Evolutionary conservation across 2,797 vertebrate species (phyloP).

Genomic region (Lophotriccus pileatus): DNA sequence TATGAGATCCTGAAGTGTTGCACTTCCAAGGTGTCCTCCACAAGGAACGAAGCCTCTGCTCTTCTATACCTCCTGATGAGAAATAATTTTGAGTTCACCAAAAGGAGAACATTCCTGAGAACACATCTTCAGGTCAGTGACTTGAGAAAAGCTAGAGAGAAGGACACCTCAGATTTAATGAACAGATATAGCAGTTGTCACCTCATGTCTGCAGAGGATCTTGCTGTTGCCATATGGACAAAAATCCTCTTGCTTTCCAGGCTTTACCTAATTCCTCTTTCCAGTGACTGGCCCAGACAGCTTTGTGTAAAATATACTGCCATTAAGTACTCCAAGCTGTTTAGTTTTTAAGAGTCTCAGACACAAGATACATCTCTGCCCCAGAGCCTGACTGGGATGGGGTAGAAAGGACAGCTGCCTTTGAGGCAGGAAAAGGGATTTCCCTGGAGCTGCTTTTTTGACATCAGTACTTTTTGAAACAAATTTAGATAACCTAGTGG

Average conservation of each 20-base stretch:
- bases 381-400: neutral
- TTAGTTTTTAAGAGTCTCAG: neutral
- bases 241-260: neutral
- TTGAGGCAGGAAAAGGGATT: neutral
- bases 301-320: neutral
- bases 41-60: constrained; percentile 88
- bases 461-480: neutral
- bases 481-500: neutral
- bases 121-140: constrained; percentile 91
- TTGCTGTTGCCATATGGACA: neutral
- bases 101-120: constrained; percentile 91
- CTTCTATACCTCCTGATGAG: constrained; percentile 96
- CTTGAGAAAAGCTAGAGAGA: neutral
- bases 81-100: constrained; percentile 96
- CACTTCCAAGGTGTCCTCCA: constrained; percentile 88
- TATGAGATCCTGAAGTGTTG: constrained; percentile 96
- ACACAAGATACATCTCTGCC: neutral
- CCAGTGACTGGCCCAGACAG: neutral
- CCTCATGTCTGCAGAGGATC: neutral
- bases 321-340: neutral
- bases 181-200: neutral
- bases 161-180: neutral
- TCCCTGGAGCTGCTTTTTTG: neutral
- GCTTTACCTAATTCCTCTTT: neutral
- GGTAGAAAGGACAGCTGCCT: neutral